Conservation (phyloP, 2,113 vertebrate species). For the Pampusana beccarii region DNA sequence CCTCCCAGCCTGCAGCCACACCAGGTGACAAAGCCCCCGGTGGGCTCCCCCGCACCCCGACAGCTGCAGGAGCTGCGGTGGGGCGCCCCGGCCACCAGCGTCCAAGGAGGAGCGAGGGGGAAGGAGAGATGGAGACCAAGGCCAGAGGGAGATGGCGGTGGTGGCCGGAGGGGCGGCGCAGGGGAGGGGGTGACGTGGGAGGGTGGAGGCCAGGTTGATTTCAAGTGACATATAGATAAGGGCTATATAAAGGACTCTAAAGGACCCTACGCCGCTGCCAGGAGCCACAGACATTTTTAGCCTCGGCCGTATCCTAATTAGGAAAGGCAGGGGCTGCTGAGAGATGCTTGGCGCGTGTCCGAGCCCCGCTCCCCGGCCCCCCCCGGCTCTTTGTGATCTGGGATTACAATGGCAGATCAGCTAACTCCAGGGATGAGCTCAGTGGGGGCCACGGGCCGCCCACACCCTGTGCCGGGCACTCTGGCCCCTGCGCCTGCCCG, state of each 20-base stretch:
- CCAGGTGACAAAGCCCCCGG: conserved; percentile 10
- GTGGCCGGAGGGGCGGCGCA: background rate
- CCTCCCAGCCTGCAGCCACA: background rate
- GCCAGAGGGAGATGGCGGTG: background rate
- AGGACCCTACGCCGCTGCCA: conserved; percentile 44
- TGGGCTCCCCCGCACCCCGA: conserved; percentile 3
- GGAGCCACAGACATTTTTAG: conserved; percentile 48
- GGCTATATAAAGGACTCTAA: conserved; percentile 73
- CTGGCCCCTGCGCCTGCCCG: accelerated
- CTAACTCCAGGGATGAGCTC: conserved; percentile 76
- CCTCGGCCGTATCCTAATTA: conserved; percentile 71
- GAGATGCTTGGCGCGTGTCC: conserved; percentile 64
- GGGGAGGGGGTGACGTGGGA: conserved; percentile 7
- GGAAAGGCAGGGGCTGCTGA: conserved; percentile 64
- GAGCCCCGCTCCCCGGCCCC: background rate
- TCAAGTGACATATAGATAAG: conserved; percentile 64
- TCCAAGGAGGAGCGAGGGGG: background rate
- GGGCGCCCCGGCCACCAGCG: background rate
- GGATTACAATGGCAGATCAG: conserved; percentile 68
- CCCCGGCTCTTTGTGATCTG: conserved; percentile 67
- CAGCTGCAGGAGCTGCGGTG: conserved; percentile 19
- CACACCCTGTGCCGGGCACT: accelerated
- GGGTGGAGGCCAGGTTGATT: conserved; percentile 55
- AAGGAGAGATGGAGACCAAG: background rate
- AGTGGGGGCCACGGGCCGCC: background rate